Conservation (phyloP, 2,113 vertebrate species). For the Plestiodon gilberti region DNA sequence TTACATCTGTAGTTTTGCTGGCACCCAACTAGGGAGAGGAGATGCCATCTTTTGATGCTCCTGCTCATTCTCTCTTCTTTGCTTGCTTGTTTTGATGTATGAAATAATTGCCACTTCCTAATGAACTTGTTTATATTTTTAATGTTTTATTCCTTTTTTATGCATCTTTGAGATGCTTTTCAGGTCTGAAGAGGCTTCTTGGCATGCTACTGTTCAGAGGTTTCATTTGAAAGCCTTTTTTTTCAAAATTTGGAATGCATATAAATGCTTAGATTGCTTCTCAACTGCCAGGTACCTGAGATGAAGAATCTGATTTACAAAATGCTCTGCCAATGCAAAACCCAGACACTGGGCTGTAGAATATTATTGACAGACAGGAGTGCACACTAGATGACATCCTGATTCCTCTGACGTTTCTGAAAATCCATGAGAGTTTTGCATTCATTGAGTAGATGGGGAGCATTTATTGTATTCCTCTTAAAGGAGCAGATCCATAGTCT, state of each 20-base stretch:
- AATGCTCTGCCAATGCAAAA: background rate
- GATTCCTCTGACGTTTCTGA: background rate
- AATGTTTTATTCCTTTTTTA: slow-evolving; percentile 47
- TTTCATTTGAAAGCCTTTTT: slow-evolving; percentile 37
- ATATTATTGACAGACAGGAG: background rate
- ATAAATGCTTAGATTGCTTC: slow-evolving; percentile 40
- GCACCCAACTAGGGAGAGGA: slow-evolving; percentile 32
- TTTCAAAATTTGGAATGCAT: slow-evolving; percentile 32
- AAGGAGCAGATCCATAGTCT: too few relatives aligned
- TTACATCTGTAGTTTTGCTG: slow-evolving; percentile 37
- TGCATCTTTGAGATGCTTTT: slow-evolving; percentile 34
- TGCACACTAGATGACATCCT: background rate
- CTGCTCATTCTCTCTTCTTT: slow-evolving; percentile 45
- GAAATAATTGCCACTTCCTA: slow-evolving; percentile 58
- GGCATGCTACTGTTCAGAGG: slow-evolving; percentile 24
- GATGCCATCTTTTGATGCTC: slow-evolving; percentile 49
- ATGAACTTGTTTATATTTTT: slow-evolving; percentile 59
- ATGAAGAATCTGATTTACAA: slow-evolving; percentile 7
- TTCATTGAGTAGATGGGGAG: background rate
- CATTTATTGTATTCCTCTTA: too few relatives aligned
- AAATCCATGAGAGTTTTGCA: background rate
- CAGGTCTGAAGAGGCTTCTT: slow-evolving; percentile 43
- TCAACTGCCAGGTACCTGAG: slow-evolving; percentile 6
- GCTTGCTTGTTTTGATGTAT: slow-evolving; percentile 49
- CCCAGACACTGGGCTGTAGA: background rate